These are phyloP conservation scores for Grantiella picta DNA, from an alignment of 2,113 vertebrate genomes.

Conservation along the genomic window DNA sequence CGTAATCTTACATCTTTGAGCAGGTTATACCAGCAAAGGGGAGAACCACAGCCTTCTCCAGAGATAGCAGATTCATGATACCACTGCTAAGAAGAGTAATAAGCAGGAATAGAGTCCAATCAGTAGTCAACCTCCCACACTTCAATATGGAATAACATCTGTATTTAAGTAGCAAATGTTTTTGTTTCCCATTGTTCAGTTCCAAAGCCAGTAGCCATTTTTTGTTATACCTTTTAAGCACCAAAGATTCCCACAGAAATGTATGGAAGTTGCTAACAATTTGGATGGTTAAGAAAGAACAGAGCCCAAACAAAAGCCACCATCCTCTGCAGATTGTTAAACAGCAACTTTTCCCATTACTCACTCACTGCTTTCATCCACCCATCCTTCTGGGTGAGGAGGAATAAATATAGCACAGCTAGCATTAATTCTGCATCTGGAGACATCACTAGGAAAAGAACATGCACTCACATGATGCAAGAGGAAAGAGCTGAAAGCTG, in stretches of 20 bases:
- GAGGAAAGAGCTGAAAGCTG: background rate
- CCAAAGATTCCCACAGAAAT: background rate
- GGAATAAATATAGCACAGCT: slow-evolving; percentile 26
- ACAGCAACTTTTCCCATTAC: slow-evolving; percentile 13
- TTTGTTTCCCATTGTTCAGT: background rate
- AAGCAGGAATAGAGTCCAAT: background rate
- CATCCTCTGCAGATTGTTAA: background rate
- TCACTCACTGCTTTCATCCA: slow-evolving; percentile 40
- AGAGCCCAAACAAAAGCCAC: slow-evolving; percentile 11
- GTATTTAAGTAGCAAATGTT: background rate
- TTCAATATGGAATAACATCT: background rate
- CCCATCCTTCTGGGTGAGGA: slow-evolving; percentile 42
- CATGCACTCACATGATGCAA: background rate
- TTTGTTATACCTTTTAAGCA: background rate
- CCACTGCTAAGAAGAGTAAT: background rate
- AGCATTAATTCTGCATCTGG: slow-evolving; percentile 22
- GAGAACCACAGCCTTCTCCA: background rate
- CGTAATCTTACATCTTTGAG: background rate
- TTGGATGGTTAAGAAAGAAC: background rate
- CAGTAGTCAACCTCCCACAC: background rate
- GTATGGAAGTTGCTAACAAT: background rate
- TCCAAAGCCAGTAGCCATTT: background rate
- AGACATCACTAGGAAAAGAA: background rate
- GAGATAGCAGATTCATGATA: background rate
- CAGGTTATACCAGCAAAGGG: background rate